phyloP scores from a whole-genome alignment of 2,888 invertebrate species.

The Andricus curvator region DNA sequence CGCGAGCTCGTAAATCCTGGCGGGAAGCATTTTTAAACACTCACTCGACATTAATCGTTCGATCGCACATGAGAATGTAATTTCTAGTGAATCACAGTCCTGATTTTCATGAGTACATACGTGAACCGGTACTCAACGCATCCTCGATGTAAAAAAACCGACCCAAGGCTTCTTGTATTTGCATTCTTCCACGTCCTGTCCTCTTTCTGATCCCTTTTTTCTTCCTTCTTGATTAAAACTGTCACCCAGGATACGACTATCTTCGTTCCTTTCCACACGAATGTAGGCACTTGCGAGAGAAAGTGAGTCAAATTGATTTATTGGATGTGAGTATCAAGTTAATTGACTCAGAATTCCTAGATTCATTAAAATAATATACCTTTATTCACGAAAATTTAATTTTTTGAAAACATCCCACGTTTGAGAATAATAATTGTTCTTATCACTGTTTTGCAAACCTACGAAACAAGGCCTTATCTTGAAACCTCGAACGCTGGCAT shows the following conservation, averaged over 20 bases:
- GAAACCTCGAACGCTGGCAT: conserved; percentile 55
- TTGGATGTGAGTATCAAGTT: background rate
- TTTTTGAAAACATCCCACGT: background rate
- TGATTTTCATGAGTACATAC: conserved; percentile 55
- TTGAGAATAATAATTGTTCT: conserved; percentile 28
- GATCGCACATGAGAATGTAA: conserved; percentile 57
- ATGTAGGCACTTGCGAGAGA: background rate
- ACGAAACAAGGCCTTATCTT: conserved; percentile 55
- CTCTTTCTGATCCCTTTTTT: conserved; percentile 9
- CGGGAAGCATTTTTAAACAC: conserved; percentile 22
- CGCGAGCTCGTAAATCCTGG: conserved; percentile 35
- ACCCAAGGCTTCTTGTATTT: conserved; percentile 69
- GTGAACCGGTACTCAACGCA: conserved; percentile 47
- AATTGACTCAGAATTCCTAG: background rate
- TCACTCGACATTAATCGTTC: conserved; percentile 50
- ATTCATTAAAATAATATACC: background rate
- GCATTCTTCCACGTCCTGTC: conserved; percentile 59
- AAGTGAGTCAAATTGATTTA: conserved; percentile 6
- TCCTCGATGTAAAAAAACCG: conserved; percentile 57
- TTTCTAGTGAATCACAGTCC: conserved; percentile 58
- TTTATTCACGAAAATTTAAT: background rate
- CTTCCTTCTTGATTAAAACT: background rate
- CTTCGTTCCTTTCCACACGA: background rate
- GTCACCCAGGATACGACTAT: background rate
- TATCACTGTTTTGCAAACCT: conserved; percentile 59